Evolutionary conservation across 2,797 vertebrate genomes (phyloP).

Genomic region (Karalla daura): DNA sequence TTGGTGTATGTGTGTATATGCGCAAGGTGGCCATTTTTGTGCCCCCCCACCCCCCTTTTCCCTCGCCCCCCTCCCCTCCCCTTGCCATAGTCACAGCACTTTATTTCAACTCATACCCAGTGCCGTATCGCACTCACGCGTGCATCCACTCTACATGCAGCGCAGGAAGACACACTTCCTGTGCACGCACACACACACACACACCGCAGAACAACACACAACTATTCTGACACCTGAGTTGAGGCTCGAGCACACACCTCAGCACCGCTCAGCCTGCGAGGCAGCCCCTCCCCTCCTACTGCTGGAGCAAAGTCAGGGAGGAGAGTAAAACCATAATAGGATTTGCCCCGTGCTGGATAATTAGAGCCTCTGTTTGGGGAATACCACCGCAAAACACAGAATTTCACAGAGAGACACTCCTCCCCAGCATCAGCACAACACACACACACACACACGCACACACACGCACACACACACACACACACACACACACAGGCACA

Average conservation of each 20-base stretch:
- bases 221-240: slow-evolving; percentile 15
- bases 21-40: slow-evolving; percentile 7
- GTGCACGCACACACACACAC: slow-evolving; percentile 10
- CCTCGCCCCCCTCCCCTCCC: too few relatives aligned
- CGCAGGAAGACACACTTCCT: background rate
- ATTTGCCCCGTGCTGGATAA: slow-evolving; percentile 65
- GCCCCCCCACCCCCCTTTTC: too few relatives aligned
- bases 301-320: slow-evolving; percentile 53
- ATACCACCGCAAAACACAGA: slow-evolving; percentile 63
- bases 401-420: slow-evolving; percentile 32
- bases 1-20: slow-evolving; percentile 17
- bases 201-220: slow-evolving; percentile 21
- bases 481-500: slow-evolving; percentile 29
- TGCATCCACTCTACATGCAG: background rate
- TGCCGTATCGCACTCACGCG: background rate
- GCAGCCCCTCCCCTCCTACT: slow-evolving; percentile 47
- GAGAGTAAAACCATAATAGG: slow-evolving; percentile 55
- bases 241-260: slow-evolving; percentile 31
- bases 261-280: slow-evolving; percentile 20
- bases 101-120: slow-evolving; percentile 19
- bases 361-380: slow-evolving; percentile 77
- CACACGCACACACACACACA: slow-evolving; percentile 51
- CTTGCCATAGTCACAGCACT: slow-evolving; percentile 22
- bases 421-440: slow-evolving; percentile 31
- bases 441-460: slow-evolving; percentile 41